Base-by-base conservation (phyloP, 2,888 invertebrate species). In the Limnephilus rhombicus region DNA sequence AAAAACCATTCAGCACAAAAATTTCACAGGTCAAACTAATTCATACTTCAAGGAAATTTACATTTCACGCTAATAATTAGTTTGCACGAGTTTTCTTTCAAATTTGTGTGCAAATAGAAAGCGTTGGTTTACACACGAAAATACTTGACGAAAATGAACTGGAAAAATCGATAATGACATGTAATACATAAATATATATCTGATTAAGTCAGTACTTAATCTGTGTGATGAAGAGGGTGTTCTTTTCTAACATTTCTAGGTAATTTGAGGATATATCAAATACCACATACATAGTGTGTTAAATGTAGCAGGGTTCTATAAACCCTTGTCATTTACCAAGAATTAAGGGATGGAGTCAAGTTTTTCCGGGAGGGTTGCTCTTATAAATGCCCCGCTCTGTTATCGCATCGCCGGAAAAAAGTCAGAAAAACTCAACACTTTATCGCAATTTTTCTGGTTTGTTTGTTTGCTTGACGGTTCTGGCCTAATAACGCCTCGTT, bases 311-410 rank as follows among this genome's bases (percentile, higher is more conserved):
- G 68, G 9, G 24, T 68, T 68, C 9, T 24, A n/a, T 68, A 85
- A 85, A 85, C 85, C 85, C 85, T 85, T 12, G 45, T 85, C 85
- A 85, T 85, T 34, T 85, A 41, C 41, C 37, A n/a, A 41, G 85
- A 41, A 85, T 85, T 85, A 85, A 12, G n/a, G 45, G 85, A 85
- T 45, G 5, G 24, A 41, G 82, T 82, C 45, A 41, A 85, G 24
- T 85, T 85, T 85, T 85, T 41, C 85, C n/a, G n/a, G 37, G 12
- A 83, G 41, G 85, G 85, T 85, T 45, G 9, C n/a, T 85, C 24
- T 85, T 85, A 24, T 15, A 34, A 34, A 83, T 34, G 15, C 34
- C 82, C 34, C 31, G 82, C 68, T 68, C 9, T 68, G 68, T 68
- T 68, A 68, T 68, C 68, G 9, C 68, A 68, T 68, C 68, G n/a